These are phyloP conservation scores for Mustela nigripes DNA, from an alignment of 2,113 vertebrate genomes.

Conservation along the genomic window DNA sequence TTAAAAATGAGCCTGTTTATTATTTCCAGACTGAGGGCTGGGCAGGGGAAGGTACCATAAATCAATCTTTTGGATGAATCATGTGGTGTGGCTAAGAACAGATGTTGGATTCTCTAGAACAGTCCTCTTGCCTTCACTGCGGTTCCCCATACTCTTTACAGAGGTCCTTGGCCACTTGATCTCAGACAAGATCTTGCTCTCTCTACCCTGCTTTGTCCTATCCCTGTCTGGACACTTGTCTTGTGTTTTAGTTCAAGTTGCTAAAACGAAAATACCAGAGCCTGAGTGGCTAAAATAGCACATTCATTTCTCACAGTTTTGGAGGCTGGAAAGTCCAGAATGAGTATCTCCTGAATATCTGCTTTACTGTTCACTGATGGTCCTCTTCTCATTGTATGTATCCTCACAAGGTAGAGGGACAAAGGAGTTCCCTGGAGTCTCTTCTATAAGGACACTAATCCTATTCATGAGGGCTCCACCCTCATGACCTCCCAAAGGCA, in stretches of 20 bases:
- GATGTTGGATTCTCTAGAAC: neutral
- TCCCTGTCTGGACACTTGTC: accelerated
- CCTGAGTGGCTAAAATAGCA: neutral
- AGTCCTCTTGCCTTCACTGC: neutral
- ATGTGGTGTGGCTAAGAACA: neutral
- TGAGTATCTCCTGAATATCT: neutral
- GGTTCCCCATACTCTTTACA: neutral
- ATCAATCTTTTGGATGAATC: neutral
- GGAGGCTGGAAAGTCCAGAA: neutral
- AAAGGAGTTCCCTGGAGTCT: neutral
- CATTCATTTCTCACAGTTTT: neutral
- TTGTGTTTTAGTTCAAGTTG: too few relatives aligned
- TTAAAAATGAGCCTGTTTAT: neutral
- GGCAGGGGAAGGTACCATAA: neutral
- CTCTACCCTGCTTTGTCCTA: neutral
- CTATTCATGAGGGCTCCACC: neutral
- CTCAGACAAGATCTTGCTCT: neutral
- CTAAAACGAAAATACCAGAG: neutral
- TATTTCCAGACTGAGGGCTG: neutral
- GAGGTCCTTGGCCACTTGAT: neutral
- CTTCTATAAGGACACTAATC: neutral
- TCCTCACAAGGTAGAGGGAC: neutral
- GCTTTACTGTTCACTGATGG: neutral
- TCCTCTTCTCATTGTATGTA: neutral
- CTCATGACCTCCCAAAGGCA: neutral